Conservation (phyloP, 2,888 invertebrate species). For the Melitaea athalia region DNA sequence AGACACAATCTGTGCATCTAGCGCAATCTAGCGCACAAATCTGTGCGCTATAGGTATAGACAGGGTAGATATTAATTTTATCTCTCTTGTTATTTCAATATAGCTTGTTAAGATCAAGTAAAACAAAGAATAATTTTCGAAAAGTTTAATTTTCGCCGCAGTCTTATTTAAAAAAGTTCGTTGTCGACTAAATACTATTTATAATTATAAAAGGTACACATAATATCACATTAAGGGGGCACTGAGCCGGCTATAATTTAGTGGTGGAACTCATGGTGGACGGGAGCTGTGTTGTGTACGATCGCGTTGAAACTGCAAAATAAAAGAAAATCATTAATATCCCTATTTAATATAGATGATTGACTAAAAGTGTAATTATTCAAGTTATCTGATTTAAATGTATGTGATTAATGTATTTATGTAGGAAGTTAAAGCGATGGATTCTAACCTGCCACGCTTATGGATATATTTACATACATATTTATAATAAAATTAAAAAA, state of each 20-base stretch:
- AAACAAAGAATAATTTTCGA: slow-evolving; percentile 49
- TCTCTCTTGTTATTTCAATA: too few relatives aligned
- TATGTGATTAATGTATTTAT: too few relatives aligned
- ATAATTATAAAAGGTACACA: slow-evolving; percentile 67
- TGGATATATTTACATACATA: neutral
- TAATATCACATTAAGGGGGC: slow-evolving; percentile 77
- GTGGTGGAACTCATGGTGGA: slow-evolving; percentile 65
- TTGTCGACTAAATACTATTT: slow-evolving; percentile 79
- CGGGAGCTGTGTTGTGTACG: slow-evolving; percentile 78
- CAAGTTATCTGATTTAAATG: too few relatives aligned
- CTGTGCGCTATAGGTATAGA: too few relatives aligned
- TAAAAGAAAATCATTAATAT: slow-evolving; percentile 23
- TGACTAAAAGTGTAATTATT: too few relatives aligned
- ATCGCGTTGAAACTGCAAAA: slow-evolving; percentile 78
- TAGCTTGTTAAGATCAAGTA: slow-evolving; percentile 36
- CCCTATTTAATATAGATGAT: too few relatives aligned
- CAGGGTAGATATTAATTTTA: too few relatives aligned
- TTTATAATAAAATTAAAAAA: neutral
- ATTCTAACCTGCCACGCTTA: too few relatives aligned
- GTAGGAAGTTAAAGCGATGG: too few relatives aligned
- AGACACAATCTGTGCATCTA: too few relatives aligned
- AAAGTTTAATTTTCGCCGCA: slow-evolving; percentile 80
- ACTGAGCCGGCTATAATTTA: slow-evolving; percentile 54
- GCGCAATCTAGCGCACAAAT: too few relatives aligned
- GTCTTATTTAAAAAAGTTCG: slow-evolving; percentile 69